phyloP scores from a whole-genome alignment of 1,140 invertebrate species.

The Holcopasites calliopsidis region DNA sequence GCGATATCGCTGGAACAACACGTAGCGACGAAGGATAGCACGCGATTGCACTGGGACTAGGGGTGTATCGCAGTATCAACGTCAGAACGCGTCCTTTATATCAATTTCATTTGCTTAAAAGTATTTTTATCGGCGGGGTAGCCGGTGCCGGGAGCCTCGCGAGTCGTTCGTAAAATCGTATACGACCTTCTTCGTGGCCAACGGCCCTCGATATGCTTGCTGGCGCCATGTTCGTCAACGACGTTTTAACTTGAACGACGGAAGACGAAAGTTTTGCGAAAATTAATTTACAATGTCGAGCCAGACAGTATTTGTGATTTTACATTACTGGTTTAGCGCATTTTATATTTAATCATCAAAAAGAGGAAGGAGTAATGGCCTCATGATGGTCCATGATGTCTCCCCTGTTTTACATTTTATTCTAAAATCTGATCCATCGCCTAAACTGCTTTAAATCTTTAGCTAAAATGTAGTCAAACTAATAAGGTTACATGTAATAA shows the following conservation, averaged over 20 bases:
- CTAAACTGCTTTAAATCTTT: no score
- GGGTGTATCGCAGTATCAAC: slow-evolving; percentile 42
- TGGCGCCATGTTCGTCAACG: slow-evolving; percentile 51
- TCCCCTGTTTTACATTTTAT: no score
- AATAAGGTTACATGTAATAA: no score
- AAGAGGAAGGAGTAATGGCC: no score
- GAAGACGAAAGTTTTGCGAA: not conserved
- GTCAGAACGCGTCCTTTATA: slow-evolving; percentile 61
- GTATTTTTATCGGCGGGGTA: slow-evolving; percentile 63
- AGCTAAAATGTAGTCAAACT: no score
- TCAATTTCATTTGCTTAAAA: slow-evolving; percentile 70
- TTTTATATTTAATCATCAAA: no score
- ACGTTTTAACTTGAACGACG: slow-evolving; percentile 31
- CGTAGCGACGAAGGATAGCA: not conserved
- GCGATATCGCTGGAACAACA: slow-evolving; percentile 36
- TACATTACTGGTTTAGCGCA: no score
- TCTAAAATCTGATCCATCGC: no score
- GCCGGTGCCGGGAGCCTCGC: slow-evolving; percentile 24
- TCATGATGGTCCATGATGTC: no score
- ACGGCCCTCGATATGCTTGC: slow-evolving; percentile 49
- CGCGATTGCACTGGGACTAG: not conserved
- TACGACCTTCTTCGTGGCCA: slow-evolving; percentile 40
- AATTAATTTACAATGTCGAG: not conserved
- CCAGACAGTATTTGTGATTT: no score
- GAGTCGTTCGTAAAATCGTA: slow-evolving; percentile 55